Evolutionary conservation across 2,797 vertebrate species (phyloP).

Genomic region (Nannoperca australis): DNA sequence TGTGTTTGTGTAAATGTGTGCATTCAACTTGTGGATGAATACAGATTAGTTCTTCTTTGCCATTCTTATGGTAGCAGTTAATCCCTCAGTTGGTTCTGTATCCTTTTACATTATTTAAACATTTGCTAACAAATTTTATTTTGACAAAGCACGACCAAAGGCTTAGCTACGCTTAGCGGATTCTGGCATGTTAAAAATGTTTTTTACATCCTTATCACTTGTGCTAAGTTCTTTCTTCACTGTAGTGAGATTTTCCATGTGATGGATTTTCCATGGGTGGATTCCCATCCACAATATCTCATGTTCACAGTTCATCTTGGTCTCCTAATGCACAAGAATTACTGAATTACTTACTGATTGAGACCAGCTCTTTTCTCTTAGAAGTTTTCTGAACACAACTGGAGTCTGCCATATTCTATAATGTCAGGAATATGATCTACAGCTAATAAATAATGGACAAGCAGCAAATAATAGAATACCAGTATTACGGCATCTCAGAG

Average conservation of each 20-base stretch:
- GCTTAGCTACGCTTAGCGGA: slow-evolving; percentile 53
- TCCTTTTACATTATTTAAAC: slow-evolving; percentile 62
- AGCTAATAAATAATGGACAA: slow-evolving; percentile 73
- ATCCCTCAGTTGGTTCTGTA: slow-evolving; percentile 41
- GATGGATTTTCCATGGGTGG: slow-evolving; percentile 63
- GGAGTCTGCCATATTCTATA: slow-evolving; percentile 48
- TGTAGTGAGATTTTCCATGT: slow-evolving; percentile 55
- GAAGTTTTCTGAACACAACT: slow-evolving; percentile 52
- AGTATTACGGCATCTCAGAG: slow-evolving; percentile 63
- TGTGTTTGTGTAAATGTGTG: background rate
- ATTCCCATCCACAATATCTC: slow-evolving; percentile 45
- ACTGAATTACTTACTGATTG: slow-evolving; percentile 29
- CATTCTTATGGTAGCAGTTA: slow-evolving; percentile 41
- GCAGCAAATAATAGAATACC: slow-evolving; percentile 70
- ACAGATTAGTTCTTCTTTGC: slow-evolving; percentile 18
- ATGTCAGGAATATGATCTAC: slow-evolving; percentile 65
- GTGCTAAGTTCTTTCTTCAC: slow-evolving; percentile 40
- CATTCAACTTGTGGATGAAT: slow-evolving; percentile 17
- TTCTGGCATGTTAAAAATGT: slow-evolving; percentile 41
- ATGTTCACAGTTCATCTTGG: slow-evolving; percentile 55
- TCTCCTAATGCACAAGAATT: slow-evolving; percentile 41
- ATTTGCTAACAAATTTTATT: slow-evolving; percentile 56
- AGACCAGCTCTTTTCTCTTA: slow-evolving; percentile 38
- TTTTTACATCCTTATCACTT: slow-evolving; percentile 57
- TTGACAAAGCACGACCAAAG: slow-evolving; percentile 53